Evolutionary conservation across 2,888 invertebrate genomes (phyloP), one percentile per base, ranked within the genome.

Genomic region (Brenthis hecate): DNA sequence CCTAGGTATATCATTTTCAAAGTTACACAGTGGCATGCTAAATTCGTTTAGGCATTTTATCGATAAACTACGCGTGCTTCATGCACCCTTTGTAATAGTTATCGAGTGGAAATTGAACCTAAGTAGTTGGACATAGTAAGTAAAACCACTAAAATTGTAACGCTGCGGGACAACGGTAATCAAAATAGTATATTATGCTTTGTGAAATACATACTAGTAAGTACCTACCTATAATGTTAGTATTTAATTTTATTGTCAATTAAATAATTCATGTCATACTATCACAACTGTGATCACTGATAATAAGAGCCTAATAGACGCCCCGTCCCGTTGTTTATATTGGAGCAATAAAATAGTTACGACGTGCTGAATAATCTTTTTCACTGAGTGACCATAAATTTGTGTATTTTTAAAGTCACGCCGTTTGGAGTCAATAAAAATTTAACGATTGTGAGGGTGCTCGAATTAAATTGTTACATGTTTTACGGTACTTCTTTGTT

Each of bases 361-460:
- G 91, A 92, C 85, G 91, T 92, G 92, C 91, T 90, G 90, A 91
- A 90, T 92, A 90, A 92, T 91, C 90, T 89, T 86, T 88, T 81
- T 86, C 87, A 83, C 86, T 88, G 91, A 91, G 89, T 91, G 91
- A 91, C 90, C 89, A 85, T 92, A 92, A 91, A 92, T 91, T 91
- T 91, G 90, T 91, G 84, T 89, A 89, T 91, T 92, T 91, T 92
- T 89, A 90, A 91, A 91, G 91, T 89, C 87, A 83, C 86, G 86
- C 86, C 86, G 88, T 91, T 91, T 86, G 85, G 82, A 91, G 90
- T 89, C 88, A 85, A 91, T 92, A 92, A 91, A 91, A 90, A 84
- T 90, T 91, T 92, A 89, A 92, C 91, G 92, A 89, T 85, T 84
- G 81, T 78, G 81, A 88, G 90, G 91, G 88, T 86, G 87, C 86